Percentiles rank a stretch among this genome's conserved stretches.
phyloP scores from a whole-genome alignment of 2,797 vertebrate genomes.

The Lycodopsis pacificus region DNA sequence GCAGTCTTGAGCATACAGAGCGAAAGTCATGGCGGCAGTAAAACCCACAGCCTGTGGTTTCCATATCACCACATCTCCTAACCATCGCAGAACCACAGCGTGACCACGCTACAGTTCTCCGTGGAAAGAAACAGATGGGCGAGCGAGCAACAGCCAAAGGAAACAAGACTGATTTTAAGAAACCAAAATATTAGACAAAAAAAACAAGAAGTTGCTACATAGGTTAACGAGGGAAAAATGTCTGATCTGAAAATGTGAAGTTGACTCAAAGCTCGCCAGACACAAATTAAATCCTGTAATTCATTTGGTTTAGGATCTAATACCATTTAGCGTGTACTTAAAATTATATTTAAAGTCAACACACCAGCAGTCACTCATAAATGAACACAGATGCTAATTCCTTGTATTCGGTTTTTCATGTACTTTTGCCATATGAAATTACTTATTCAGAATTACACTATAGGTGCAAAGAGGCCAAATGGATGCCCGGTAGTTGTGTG shows the following conservation, averaged over 20 bases:
- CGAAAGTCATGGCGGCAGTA: constrained; percentile 29
- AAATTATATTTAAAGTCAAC: constrained; percentile 6
- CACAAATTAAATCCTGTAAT: constrained; percentile 7
- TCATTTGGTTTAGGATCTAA: constrained; percentile 6
- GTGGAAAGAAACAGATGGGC: constrained; percentile 39
- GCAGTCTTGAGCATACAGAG: constrained; percentile 1
- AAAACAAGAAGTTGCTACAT: constrained; percentile 12
- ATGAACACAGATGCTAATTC: constrained; percentile 5
- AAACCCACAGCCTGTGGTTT: constrained; percentile 51
- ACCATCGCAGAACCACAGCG: constrained; percentile 54
- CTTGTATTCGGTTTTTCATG: not conserved
- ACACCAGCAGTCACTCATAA: constrained; percentile 26
- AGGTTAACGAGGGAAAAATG: constrained; percentile 33
- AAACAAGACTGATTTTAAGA: constrained; percentile 49
- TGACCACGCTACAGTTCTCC: constrained; percentile 55
- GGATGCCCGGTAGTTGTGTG: not conserved
- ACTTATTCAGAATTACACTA: constrained; percentile 1
- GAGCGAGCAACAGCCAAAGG: constrained; percentile 46
- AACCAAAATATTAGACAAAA: constrained; percentile 32
- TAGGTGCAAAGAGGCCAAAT: not conserved
- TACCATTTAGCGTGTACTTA: not conserved
- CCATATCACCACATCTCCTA: constrained; percentile 67
- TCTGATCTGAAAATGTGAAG: constrained; percentile 26
- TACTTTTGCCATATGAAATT: not conserved
- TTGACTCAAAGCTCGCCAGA: constrained; percentile 24